Conservation (phyloP, 2,888 invertebrate genomes). For the Cephus pygmeus region DNA sequence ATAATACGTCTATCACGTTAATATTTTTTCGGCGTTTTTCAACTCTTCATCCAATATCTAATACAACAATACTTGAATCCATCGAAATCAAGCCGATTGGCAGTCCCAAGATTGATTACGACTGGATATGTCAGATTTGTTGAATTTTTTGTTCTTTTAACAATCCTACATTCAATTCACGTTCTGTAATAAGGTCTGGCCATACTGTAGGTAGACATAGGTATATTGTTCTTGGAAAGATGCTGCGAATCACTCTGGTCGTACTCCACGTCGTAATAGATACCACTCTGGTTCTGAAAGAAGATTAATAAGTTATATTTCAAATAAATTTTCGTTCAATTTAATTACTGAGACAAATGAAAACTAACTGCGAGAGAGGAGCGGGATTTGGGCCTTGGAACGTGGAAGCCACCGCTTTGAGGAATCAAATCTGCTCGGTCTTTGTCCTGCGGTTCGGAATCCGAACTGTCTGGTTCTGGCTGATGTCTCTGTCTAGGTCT, state of each 20-base stretch:
- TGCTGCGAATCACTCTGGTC: slow-evolving; percentile 73
- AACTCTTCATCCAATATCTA: not conserved
- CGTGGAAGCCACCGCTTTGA: slow-evolving; percentile 76
- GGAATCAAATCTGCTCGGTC: slow-evolving; percentile 81
- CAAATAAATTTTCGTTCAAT: not conserved
- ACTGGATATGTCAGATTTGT: not conserved
- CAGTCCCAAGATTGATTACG: not conserved
- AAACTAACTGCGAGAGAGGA: slow-evolving; percentile 74
- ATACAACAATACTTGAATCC: not conserved
- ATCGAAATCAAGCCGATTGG: not conserved
- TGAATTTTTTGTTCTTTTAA: not conserved
- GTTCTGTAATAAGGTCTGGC: slow-evolving; percentile 76
- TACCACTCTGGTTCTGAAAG: slow-evolving; percentile 87
- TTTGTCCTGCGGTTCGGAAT: slow-evolving; percentile 68
- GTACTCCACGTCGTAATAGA: slow-evolving; percentile 91
- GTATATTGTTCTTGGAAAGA: slow-evolving; percentile 71
- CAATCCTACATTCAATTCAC: slow-evolving; percentile 48
- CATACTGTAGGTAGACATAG: slow-evolving; percentile 85
- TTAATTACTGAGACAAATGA: not conserved
- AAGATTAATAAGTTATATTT: not conserved
- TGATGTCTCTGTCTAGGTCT: slow-evolving; percentile 53
- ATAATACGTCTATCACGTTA: not conserved
- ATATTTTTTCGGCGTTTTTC: not conserved
- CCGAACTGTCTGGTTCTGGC: slow-evolving; percentile 62
- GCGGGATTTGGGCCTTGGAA: slow-evolving; percentile 85